phyloP scores from a whole-genome alignment of 2,113 vertebrate species.

The Pterocles gutturalis region DNA sequence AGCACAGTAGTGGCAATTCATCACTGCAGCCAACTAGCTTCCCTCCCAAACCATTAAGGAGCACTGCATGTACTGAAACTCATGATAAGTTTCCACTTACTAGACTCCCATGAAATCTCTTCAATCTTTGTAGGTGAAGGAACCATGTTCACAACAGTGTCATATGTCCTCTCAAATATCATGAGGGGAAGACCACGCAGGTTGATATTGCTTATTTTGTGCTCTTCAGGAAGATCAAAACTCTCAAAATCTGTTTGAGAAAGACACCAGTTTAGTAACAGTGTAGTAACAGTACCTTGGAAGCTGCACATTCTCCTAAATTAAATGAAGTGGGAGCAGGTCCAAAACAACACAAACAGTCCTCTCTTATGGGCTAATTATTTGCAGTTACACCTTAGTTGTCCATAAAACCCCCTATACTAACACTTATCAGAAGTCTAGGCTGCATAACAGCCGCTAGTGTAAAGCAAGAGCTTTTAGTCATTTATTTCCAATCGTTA shows the following conservation, averaged over 20 bases:
- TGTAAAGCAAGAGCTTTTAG: not conserved
- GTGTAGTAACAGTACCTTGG: not conserved
- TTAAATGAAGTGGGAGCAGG: not conserved
- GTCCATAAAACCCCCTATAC: not conserved
- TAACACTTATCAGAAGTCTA: not conserved
- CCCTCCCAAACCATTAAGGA: not conserved
- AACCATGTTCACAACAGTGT: constrained; percentile 26
- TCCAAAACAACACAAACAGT: not conserved
- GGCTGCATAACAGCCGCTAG: not conserved
- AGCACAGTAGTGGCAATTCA: not conserved
- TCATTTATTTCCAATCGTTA: not conserved
- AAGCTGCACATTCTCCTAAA: not conserved
- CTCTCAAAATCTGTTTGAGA: constrained; percentile 76
- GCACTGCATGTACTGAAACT: not conserved
- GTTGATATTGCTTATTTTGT: constrained; percentile 68
- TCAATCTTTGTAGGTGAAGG: constrained; percentile 62
- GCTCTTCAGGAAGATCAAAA: constrained; percentile 81
- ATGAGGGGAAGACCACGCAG: constrained; percentile 78
- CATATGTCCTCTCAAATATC: constrained; percentile 47
- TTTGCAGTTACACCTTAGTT: not conserved
- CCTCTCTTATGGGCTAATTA: not conserved
- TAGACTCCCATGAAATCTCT: constrained; percentile 46
- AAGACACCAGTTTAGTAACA: not conserved
- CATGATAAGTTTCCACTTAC: constrained; percentile 50
- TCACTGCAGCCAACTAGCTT: not conserved